Evolutionary conservation across 1,140 invertebrate genomes (phyloP).

Genomic region (Armadillidium nasatum): DNA sequence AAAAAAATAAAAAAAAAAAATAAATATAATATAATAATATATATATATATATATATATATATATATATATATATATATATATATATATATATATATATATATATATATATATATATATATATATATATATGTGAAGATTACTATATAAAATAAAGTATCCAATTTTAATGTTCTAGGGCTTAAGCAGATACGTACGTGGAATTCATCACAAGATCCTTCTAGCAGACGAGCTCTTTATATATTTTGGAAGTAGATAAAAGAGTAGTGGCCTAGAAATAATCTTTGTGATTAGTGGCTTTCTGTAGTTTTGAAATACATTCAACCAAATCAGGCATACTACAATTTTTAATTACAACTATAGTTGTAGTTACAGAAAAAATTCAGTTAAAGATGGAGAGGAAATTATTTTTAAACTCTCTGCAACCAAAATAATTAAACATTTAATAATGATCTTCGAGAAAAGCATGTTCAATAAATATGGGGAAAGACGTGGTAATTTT

Average conservation of each 20-base stretch:
- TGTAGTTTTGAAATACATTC: constrained; percentile 45
- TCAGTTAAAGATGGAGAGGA: too few relatives aligned
- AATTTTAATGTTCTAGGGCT: constrained; percentile 5
- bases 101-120: constrained; percentile 16
- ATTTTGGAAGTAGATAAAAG: constrained; percentile 27
- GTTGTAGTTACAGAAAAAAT: too few relatives aligned
- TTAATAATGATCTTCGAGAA: too few relatives aligned
- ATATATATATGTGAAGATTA: not conserved
- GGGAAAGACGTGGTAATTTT: too few relatives aligned
- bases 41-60: constrained; percentile 13
- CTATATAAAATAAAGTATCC: not conserved
- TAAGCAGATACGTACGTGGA: constrained; percentile 45
- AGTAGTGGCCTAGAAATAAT: constrained; percentile 55
- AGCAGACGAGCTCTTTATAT: not conserved
- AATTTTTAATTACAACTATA: too few relatives aligned
- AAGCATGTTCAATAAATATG: too few relatives aligned
- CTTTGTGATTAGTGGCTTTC: constrained; percentile 58
- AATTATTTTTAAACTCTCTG: too few relatives aligned
- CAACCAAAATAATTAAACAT: too few relatives aligned
- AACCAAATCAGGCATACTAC: constrained; percentile 16
- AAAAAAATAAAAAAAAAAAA: too few relatives aligned
- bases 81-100: not conserved
- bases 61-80: constrained; percentile 17
- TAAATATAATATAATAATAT: too few relatives aligned
- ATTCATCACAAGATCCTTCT: not conserved